Conservation (phyloP, 2,888 invertebrate species). For the Artemia sp. region DNA sequence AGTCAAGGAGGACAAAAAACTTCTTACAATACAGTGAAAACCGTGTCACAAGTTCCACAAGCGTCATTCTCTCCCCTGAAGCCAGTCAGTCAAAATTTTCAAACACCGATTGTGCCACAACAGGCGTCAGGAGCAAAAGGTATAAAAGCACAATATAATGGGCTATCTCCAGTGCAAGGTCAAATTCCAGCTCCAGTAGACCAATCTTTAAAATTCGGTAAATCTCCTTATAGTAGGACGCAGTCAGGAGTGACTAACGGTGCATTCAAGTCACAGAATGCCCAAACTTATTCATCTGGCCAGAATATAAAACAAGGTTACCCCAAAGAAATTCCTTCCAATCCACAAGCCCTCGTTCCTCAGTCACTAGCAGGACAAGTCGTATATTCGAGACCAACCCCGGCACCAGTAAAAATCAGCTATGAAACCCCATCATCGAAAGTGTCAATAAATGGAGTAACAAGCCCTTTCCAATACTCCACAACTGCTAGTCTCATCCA, state of each 20-base stretch:
- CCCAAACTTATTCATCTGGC: not conserved
- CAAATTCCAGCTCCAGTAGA: too few relatives aligned
- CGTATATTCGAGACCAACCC: not conserved
- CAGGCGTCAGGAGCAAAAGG: too few relatives aligned
- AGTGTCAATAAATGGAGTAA: constrained; percentile 1
- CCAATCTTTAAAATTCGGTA: not conserved
- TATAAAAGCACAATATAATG: too few relatives aligned
- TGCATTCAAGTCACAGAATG: not conserved
- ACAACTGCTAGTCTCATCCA: not conserved
- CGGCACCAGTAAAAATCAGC: not conserved
- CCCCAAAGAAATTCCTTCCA: not conserved
- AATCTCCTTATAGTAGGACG: not conserved
- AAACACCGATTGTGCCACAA: too few relatives aligned
- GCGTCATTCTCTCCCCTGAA: too few relatives aligned
- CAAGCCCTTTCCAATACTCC: not conserved
- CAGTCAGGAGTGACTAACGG: not conserved
- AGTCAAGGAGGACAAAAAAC: too few relatives aligned
- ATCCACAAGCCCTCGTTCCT: not conserved
- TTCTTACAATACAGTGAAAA: too few relatives aligned
- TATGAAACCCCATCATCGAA: constrained; percentile 5
- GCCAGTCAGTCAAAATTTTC: too few relatives aligned
- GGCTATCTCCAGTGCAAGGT: too few relatives aligned
- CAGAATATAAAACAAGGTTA: not conserved
- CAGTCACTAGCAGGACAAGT: not conserved
- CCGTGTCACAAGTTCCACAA: too few relatives aligned